phyloP scores from a whole-genome alignment of 2,888 invertebrate genomes.

The Cephus rjabovi region DNA sequence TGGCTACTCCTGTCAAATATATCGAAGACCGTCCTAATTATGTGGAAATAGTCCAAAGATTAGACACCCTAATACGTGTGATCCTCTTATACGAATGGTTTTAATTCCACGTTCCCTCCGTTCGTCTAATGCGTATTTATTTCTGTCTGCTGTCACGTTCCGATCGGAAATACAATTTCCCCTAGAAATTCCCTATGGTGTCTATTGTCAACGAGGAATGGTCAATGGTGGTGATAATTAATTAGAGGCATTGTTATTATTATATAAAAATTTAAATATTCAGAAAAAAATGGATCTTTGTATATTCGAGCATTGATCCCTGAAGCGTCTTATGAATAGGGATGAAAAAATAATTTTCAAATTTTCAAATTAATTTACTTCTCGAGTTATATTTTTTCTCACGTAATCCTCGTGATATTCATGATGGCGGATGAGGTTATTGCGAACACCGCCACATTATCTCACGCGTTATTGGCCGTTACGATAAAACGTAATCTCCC shows the following conservation, averaged over 20 bases:
- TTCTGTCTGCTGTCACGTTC: background rate
- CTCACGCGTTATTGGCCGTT: constrained; percentile 8
- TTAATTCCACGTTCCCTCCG: background rate
- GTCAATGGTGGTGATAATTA: background rate
- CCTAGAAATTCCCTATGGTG: background rate
- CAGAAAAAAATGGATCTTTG: too few species aligned
- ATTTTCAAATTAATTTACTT: background rate
- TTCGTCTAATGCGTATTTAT: background rate
- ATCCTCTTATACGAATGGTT: background rate
- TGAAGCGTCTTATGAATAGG: too few species aligned
- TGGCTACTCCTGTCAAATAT: background rate
- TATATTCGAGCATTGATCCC: too few species aligned
- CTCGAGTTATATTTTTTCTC: background rate
- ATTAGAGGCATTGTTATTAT: background rate
- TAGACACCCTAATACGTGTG: background rate
- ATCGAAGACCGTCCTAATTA: background rate
- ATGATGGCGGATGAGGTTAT: background rate
- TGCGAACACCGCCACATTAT: background rate
- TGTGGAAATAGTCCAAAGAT: background rate
- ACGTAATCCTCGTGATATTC: background rate
- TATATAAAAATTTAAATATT: background rate
- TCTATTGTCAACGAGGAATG: background rate
- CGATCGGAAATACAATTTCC: background rate
- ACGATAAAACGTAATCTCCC: constrained; percentile 22
- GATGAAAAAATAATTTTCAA: too few species aligned